Evolutionary conservation across 2,888 invertebrate genomes (phyloP), one percentile per base, ranked within the genome.

Genomic region (Phlogophora meticulosa): DNA sequence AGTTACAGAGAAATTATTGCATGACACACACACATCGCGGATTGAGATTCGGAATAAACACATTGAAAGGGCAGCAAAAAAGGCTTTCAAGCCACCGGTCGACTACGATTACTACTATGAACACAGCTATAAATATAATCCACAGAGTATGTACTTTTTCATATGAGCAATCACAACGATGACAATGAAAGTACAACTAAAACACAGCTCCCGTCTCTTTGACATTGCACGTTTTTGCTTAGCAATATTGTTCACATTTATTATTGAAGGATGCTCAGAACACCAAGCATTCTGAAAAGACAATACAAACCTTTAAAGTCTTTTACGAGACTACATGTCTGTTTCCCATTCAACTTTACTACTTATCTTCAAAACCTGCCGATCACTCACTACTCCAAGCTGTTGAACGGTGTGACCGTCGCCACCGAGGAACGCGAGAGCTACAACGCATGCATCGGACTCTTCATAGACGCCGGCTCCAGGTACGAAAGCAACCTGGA

Each of bases 341-440:
- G 40, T 92, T 97, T 38, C 34, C 67, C 36, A 10, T 3, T n/a
- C 13, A 7, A 5, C 7, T 90, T 88, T 69, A 38, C 67, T 4
- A 70, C 88, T 0, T 87, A 85, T 51, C 65, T 93, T 1, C 81
- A 74, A 42, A 99, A 98, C 92, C 97, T 98, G 64, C 99, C 99
- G 38, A 97, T 97, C 61, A 99, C 99, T 0, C 96, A 96, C 85
- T 96, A 97, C 11, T 97, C 98, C 1, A 96, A 96, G 20, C 92
- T 99, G 62, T 94, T 96, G 38, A 98, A 98, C 92, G 99, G 99
- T 0, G 96, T 99, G 84, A 96, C 98, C 81, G 97, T 99, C 5
- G 99, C 99, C 3, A 98, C 98, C 10, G 99, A 99, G 64, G 98
- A 99, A 89, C 98, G 98, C 72, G 98, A 98, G 24, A 97, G 98